Base-by-base conservation (phyloP, 2,888 invertebrate genomes). In the Eristalis pertinax region DNA sequence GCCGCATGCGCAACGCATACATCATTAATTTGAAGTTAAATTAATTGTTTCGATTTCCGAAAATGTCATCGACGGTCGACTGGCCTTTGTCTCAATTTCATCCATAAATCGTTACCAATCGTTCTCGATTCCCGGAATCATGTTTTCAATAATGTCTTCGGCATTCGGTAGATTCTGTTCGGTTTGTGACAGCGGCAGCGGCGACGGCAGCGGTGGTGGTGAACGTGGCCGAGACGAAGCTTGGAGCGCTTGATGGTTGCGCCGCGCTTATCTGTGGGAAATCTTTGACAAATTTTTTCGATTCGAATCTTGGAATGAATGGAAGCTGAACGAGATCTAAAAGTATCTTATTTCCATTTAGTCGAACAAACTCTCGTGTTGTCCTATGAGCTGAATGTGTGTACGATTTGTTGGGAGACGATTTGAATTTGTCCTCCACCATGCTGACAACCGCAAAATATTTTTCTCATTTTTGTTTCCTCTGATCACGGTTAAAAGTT, bases 241-340 rank as follows among this genome's bases (percentile, higher is more conserved):
- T 58, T 72, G 29, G 64, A 24, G 58, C 58, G n/a, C 50, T 82
- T 82, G 86, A 74, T 78, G 64, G 32, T 41, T 32, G 64, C 38
- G 38, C 63, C 19, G 11, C 2, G 56, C 64, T 83, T 87, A 87
- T 87, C 87, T 87, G 87, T 87, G 87, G 87, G 87, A 87, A 87
- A 87, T 87, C 87, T 83, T 80, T 87, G 87, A 87, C 87, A 87
- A 87, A 87, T 87, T 87, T 84, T 87, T 84, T 83, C 73, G 83
- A 87, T 87, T 84, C 75, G 72, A 72, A 83, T 87, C 83, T 83
- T 83, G 58, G 68, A 79, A 76, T 76, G 79, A 76, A 80, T 80
- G 83, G 87, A 87, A 84, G 87, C 87, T 87, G 79, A 32, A 65
- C 29, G 72, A 60, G 63, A 32, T 15, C 43, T 38, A 43, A 67